A percentile compares a stretch with the other conserved stretches of the same genome.
Evolutionary conservation across 2,888 invertebrate genomes (phyloP).

Genomic region (Andrena bicolor): DNA sequence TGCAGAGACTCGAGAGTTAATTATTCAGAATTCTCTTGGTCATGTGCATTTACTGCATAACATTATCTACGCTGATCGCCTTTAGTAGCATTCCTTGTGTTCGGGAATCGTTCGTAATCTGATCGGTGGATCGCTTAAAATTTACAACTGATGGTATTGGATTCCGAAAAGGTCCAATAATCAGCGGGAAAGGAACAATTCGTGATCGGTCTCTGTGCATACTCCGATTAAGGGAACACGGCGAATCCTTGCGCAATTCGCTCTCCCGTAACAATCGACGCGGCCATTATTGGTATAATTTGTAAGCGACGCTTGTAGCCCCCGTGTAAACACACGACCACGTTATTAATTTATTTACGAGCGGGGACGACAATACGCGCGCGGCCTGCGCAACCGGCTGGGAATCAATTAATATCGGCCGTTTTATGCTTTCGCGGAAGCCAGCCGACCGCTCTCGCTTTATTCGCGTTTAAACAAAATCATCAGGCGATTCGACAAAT

Average conservation of each 20-base stretch:
- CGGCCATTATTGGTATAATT: slow-evolving; percentile 63
- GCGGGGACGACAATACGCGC: slow-evolving; percentile 42
- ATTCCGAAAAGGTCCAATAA: background rate
- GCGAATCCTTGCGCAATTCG: background rate
- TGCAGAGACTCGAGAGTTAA: background rate
- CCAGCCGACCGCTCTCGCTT: slow-evolving; percentile 24
- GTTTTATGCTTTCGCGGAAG: slow-evolving; percentile 58
- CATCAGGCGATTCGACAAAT: slow-evolving; percentile 64
- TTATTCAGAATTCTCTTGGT: background rate
- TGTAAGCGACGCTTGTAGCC: slow-evolving; percentile 65
- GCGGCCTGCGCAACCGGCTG: slow-evolving; percentile 35
- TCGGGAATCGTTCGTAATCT: background rate
- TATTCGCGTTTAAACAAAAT: slow-evolving; percentile 66
- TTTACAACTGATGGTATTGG: background rate
- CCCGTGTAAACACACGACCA: slow-evolving; percentile 63
- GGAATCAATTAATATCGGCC: slow-evolving; percentile 68
- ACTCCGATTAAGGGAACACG: background rate
- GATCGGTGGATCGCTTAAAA: background rate
- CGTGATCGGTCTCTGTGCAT: background rate
- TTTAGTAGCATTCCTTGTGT: background rate
- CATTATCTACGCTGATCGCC: background rate
- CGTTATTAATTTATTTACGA: slow-evolving; percentile 72
- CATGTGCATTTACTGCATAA: background rate
- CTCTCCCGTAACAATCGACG: slow-evolving; percentile 40
- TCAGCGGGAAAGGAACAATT: slow-evolving; percentile 1